Evolutionary conservation across 2,888 invertebrate genomes (phyloP), one percentile per base, ranked within the genome.

Genomic region (Lasioglossum lativentre): DNA sequence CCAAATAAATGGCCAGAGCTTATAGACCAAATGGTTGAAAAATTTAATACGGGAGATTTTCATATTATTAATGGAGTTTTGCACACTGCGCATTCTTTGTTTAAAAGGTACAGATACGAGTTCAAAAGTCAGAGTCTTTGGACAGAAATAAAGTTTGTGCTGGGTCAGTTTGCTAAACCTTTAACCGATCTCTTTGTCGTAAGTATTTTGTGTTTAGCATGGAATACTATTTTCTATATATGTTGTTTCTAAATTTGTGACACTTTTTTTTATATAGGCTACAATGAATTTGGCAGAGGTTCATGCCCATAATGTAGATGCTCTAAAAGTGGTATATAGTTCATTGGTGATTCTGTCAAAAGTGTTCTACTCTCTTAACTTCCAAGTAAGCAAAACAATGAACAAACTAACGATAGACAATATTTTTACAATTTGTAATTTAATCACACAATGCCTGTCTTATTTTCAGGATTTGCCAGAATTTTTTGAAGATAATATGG

Each of bases 401-500:
- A 16, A 52, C 70, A 16, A 4, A 12, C 52, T 23, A 30, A 70
- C 16, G 23, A 19, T n/a, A 63, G 40, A 16, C 1, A 12, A 27
- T 40, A 72, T 38, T 34, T 30, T 68, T 30, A 30, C 34, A 3
- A 47, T 70, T 38, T 68, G 34, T 8, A 70, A 72, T 59, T 8
- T 40, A 74, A 68, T 23, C 59, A n/a, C 52, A 47, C 30, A 42
- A 12, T 70, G 68, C 74, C 59, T 59, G n/a, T 76, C 80, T 40
- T 75, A 74, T 85, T 87, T 88, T 42, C 89, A 97, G 96, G 99
- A 99, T 95, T 96, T 99, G 90, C 99, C 99, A 0, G 99, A 99
- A 95, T 99, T 98, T 96, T 99, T 99, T 95, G 99, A 99, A 95
- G 99, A 99, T 94, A 99, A 99, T 95, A 99, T 99, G 97, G 96